Base-by-base conservation (phyloP, 1,140 invertebrate genomes). In the Drosophila littoralis region DNA sequence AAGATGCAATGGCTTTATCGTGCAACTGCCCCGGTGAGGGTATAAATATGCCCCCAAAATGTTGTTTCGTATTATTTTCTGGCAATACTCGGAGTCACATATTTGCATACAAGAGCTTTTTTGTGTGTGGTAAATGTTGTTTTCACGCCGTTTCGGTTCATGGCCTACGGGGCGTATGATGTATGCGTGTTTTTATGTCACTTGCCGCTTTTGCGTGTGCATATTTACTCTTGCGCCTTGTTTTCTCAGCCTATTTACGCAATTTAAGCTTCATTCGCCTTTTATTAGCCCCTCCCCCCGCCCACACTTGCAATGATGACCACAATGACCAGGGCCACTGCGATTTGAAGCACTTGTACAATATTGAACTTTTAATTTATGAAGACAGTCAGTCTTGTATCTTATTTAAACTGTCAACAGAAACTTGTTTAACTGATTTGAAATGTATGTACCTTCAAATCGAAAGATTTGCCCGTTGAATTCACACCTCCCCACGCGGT, bases 81-180 rank as follows among this genome's bases (percentile, higher is more conserved):
- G 52, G 12, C 52, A 22, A 15, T 12, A n/a, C 40, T 15, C 15
- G n/a, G n/a, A 32, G 36, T 32, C 17, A 51, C 36, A 58, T 82
- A 82, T 81, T 75, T 82, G 68, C 74, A 81, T 76, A 80, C 63
- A 73, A 52, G 38, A 38, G 55, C 40, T 48, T 40, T 73, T 80
- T 60, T 38, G 45, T 22, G 7, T 38, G 54, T 82, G 33, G 78
- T 48, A 36, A 50, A 51, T 79, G 67, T 61, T 63, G 50, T 60
- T 71, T 64, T 71, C 57, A 48, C 76, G 76, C 61, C 76, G 67
- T 22, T 64, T 51, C 59, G 52, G 66, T 64, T 58, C 51, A 42
- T 60, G 81, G 81, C 78, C 64, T 60, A 84, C 81, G 32, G 61
- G 66, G 81, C 77, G 81, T 83, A 84, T 83, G 81, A 83, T 84